These are phyloP conservation scores for Cotesia glomerata DNA, from an alignment of 1,140 invertebrate genomes.

Conservation along the genomic window DNA sequence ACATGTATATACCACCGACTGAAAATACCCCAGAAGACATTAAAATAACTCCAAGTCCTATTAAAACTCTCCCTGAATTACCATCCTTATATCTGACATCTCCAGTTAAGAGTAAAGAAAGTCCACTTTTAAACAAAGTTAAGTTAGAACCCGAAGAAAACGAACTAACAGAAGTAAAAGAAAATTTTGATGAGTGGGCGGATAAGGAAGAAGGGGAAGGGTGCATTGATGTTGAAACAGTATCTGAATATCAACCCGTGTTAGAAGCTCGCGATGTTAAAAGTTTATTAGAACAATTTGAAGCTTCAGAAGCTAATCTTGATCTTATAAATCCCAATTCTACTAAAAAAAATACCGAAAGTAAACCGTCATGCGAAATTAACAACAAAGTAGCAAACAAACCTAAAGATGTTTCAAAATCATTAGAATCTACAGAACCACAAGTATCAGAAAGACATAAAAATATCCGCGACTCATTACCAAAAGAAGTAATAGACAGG, in stretches of 20 bases:
- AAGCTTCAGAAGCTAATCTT: constrained; percentile 56
- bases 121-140: no score
- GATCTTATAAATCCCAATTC: neutral
- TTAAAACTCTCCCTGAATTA: no score
- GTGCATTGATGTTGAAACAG: constrained; percentile 42
- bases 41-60: neutral
- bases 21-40: constrained; percentile 10
- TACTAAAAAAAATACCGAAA: neutral
- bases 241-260: constrained; percentile 45
- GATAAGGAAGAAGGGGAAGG: constrained; percentile 37
- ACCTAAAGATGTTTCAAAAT: neutral
- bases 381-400: neutral
- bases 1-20: constrained; percentile 44
- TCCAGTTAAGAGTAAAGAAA: no score
- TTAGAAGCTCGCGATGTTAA: constrained; percentile 63
- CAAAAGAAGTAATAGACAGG: constrained; percentile 62
- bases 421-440: constrained; percentile 33
- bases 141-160: neutral
- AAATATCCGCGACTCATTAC: constrained; percentile 54
- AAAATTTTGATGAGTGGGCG: neutral
- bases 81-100: no score
- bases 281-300: constrained; percentile 67
- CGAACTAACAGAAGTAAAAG: neutral
- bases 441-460: constrained; percentile 47
- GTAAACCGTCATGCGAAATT: neutral